Evolutionary conservation across 2,113 vertebrate genomes (phyloP).

Genomic region (Phylloscopus whistleri): DNA sequence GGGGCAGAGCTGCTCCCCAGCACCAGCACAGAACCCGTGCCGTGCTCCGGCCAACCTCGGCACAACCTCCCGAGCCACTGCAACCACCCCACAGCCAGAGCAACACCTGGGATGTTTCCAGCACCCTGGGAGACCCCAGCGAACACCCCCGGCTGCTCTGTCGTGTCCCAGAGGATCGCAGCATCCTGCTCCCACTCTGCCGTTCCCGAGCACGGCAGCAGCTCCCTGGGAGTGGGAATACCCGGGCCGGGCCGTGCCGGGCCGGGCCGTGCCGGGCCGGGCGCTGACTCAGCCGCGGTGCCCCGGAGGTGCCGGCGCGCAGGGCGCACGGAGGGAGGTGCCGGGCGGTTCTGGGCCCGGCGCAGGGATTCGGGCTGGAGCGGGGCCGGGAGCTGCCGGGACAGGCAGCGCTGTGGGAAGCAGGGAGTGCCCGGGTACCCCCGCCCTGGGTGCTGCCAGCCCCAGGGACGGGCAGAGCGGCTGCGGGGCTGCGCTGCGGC

Average conservation of each 20-base stretch:
- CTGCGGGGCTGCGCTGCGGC: neutral
- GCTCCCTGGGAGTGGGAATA: fast-evolving
- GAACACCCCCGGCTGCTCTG: neutral
- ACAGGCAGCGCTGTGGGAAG: constrained; percentile 28
- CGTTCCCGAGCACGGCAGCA: fast-evolving
- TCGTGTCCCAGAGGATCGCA: neutral
- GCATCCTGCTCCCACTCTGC: fast-evolving
- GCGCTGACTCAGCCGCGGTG: neutral
- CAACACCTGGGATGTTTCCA: neutral
- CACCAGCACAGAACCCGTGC: neutral
- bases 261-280: neutral
- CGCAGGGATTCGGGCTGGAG: neutral
- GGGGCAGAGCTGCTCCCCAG: neutral
- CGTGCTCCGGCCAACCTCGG: neutral
- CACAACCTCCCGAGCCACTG: fast-evolving
- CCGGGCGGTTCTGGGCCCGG: neutral
- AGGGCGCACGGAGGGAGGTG: neutral
- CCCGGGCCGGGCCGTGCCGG: neutral
- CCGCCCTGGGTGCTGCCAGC: constrained; percentile 33
- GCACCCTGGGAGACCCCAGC: neutral
- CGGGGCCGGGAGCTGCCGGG: neutral
- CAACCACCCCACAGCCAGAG: fast-evolving
- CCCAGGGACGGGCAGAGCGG: neutral
- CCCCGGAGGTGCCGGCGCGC: neutral
- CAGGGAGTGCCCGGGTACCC: constrained; percentile 9